These are phyloP conservation scores for Alcedo atthis DNA, from an alignment of 2,797 vertebrate species.

Conservation along the genomic window DNA sequence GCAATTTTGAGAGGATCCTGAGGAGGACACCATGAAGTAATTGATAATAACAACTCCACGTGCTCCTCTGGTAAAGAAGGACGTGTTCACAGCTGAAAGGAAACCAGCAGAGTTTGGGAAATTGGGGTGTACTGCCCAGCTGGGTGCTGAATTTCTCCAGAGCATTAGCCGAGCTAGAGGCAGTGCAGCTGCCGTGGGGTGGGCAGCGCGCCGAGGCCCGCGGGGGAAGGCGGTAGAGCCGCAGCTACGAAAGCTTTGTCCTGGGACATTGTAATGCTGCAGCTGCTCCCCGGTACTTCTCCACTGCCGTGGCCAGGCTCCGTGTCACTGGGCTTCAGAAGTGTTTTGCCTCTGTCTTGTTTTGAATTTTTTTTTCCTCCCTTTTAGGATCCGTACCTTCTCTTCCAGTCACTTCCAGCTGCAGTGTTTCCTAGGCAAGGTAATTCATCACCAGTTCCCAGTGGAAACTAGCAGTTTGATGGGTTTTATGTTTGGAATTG, in stretches of 20 bases:
- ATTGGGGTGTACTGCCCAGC: accelerated
- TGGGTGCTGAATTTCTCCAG: not conserved
- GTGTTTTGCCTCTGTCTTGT: not conserved
- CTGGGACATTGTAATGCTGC: not conserved
- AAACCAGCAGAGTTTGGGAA: not conserved
- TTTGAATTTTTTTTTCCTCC: not conserved
- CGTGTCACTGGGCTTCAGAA: not conserved
- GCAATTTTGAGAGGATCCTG: not conserved
- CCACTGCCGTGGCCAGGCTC: not conserved
- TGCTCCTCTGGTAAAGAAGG: not conserved
- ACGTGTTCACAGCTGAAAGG: not conserved
- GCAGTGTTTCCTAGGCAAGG: not conserved
- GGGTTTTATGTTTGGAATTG: not conserved
- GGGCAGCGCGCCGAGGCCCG: not conserved
- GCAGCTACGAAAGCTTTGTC: not conserved
- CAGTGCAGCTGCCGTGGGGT: not conserved
- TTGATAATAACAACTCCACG: too few species aligned
- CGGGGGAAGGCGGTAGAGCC: not conserved
- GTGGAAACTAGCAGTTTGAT: not conserved
- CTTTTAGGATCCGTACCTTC: not conserved
- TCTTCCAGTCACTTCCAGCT: not conserved
- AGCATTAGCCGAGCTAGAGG: too few species aligned
- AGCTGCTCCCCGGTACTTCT: not conserved
- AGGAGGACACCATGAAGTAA: accelerated
- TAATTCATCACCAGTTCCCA: conserved; percentile 14